Base-by-base conservation (phyloP, 2,888 invertebrate genomes). In the Cylloceria caligata region DNA sequence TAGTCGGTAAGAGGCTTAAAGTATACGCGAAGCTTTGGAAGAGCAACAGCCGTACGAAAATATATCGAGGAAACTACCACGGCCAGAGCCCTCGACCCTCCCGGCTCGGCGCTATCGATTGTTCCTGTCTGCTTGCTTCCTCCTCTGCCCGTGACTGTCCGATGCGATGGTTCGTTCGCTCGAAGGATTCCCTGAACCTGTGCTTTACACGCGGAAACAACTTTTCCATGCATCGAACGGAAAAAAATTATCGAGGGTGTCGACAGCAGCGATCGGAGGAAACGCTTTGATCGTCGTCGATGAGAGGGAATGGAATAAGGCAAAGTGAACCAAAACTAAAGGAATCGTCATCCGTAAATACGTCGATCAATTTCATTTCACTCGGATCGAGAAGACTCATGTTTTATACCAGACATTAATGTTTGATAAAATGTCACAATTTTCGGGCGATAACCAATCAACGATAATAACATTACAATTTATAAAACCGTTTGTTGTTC, bases 81-180 rank as follows among this genome's bases (percentile, higher is more conserved):
- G 79, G 79, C 83, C 81, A 76, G 73, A 57, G 79, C 76, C 69
- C 76, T 79, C 80, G 75, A 75, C 76, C 69, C 79, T 80, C 80
- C 77, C 74, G 80, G 74, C 76, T 74, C 80, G 36, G 73, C 69
- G 85, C 83, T 76, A 85, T 84, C 81, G 85, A 83, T 82, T 81
- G 78, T 80, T 81, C 72, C 78, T 60, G 74, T 49, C 74, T 74
- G 60, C 55, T 62, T 52, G 57, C 57, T 67, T 81, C 69, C 52
- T 34, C 67, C 60, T 65, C 78, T 72, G 71, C 6, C 79, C 39
- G 19, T 65, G 68, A 72, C 57, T 65, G 65, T 57, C 57, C n/a
- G n/a, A n/a, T n/a, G n/a, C n/a, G n/a, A n/a, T 57, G 39, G 74
- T 30, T 67, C 36, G 75, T 75, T 80, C 69, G 57, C 67, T 76